Conservation (phyloP, 2,797 vertebrate species). For the Dromococcyx pavoninus region DNA sequence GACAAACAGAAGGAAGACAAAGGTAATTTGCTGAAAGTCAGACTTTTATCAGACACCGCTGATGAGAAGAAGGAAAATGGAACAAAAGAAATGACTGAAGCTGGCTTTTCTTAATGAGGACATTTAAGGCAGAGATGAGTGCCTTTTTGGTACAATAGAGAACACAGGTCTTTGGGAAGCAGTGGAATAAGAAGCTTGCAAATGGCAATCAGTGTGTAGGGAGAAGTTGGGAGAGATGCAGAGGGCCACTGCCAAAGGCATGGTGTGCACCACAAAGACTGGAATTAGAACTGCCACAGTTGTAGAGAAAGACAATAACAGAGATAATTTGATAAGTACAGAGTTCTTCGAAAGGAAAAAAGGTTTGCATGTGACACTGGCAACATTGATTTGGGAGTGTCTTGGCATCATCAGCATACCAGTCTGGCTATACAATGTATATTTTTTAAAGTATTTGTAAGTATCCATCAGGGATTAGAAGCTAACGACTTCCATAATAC, state of each 20-base stretch:
- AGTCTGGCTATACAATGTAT: not conserved
- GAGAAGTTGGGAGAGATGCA: not conserved
- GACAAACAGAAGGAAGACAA: not conserved
- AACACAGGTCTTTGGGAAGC: not conserved
- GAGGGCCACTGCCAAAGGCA: not conserved
- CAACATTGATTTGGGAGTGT: not conserved
- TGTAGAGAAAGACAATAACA: not conserved
- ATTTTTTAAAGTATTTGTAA: not conserved
- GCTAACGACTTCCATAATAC: not conserved
- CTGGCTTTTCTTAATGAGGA: not conserved
- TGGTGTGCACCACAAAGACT: rapidly evolving
- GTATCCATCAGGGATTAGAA: not conserved
- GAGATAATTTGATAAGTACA: not conserved
- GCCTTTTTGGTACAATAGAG: not conserved
- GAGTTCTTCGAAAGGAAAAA: not conserved
- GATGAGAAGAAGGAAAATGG: not conserved
- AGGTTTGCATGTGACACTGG: not conserved
- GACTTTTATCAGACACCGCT: not conserved
- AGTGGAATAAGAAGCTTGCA: not conserved
- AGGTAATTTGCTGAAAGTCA: not conserved
- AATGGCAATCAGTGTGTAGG: not conserved
- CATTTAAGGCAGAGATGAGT: not conserved
- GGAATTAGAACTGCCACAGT: not conserved
- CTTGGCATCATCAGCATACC: not conserved
- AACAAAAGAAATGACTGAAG: not conserved